Percentiles rank a stretch among this genome's conserved stretches.
Conservation (phyloP, 2,888 invertebrate genomes). For the Hirtodrosophila duncani region DNA sequence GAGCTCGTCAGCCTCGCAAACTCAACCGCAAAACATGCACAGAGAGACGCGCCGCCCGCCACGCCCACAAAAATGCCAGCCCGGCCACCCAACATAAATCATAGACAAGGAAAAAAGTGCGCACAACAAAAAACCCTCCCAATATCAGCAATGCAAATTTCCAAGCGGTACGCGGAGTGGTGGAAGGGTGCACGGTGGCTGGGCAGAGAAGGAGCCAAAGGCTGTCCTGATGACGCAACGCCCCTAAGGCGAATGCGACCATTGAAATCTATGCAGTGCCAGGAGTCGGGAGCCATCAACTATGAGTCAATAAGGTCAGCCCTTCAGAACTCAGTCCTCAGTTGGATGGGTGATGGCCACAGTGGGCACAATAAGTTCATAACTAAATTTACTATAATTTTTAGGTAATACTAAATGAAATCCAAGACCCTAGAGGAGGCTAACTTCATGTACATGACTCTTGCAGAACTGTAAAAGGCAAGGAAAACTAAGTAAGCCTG, state of each 20-base stretch:
- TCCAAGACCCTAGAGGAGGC: too few species aligned
- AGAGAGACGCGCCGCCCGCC: too few species aligned
- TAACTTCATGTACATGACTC: too few species aligned
- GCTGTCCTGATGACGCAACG: slow-evolving; percentile 64
- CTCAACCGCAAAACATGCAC: slow-evolving; percentile 69
- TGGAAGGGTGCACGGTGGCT: slow-evolving; percentile 4
- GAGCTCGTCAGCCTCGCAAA: slow-evolving; percentile 52
- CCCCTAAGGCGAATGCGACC: slow-evolving; percentile 49
- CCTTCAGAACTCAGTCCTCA: slow-evolving; percentile 40
- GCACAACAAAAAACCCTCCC: slow-evolving; percentile 51
- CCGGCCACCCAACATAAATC: slow-evolving; percentile 66
- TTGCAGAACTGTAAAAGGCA: too few species aligned
- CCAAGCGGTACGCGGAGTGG: slow-evolving; percentile 34
- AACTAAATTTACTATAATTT: too few species aligned
- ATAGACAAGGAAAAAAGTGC: slow-evolving; percentile 51
- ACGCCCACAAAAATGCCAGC: slow-evolving; percentile 65
- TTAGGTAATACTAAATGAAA: too few species aligned
- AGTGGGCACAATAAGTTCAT: slow-evolving; percentile 46
- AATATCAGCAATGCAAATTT: slow-evolving; percentile 72
- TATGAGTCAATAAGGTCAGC: slow-evolving; percentile 66
- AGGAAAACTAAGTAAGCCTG: too few species aligned
- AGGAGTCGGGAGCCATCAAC: slow-evolving; percentile 48
- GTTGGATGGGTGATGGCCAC: slow-evolving; percentile 63
- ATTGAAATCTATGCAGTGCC: slow-evolving; percentile 63
- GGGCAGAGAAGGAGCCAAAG: background rate